Evolutionary conservation across 2,797 vertebrate genomes (phyloP).

Genomic region (Intellagama lesueurii): DNA sequence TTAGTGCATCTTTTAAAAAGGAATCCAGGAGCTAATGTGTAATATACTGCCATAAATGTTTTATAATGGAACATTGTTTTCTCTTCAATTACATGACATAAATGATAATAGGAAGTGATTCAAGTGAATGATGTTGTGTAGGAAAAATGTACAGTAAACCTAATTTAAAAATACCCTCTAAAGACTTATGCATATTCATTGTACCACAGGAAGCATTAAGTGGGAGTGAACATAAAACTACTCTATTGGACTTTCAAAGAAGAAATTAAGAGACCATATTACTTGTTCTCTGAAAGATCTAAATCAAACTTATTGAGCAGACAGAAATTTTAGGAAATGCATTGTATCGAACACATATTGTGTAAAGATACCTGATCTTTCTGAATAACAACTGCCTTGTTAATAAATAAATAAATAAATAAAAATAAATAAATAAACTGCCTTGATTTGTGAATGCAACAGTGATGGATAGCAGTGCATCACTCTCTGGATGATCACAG

Average conservation of each 20-base stretch:
- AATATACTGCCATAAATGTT: conserved; percentile 28
- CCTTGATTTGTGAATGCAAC: background rate
- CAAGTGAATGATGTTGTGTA: background rate
- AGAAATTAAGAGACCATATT: background rate
- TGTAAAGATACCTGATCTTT: background rate
- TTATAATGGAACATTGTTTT: conserved; percentile 40
- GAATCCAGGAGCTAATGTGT: background rate
- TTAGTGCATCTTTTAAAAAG: conserved; percentile 30
- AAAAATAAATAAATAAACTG: no score
- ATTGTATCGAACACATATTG: background rate
- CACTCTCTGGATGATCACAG: no score
- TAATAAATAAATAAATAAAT: no score
- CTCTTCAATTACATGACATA: conserved; percentile 16
- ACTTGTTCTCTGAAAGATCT: background rate
- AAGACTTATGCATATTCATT: conserved; percentile 9
- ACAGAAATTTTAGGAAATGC: background rate
- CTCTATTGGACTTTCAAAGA: conserved; percentile 4
- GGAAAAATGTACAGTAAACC: conserved; percentile 12
- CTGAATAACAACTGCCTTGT: no score
- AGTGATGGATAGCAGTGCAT: background rate
- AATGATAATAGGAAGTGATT: conserved; percentile 36
- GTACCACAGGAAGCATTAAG: background rate
- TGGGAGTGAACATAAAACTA: conserved; percentile 16
- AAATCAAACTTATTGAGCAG: background rate
- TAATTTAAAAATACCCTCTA: conserved; percentile 15